Evolutionary conservation across 2,888 invertebrate species (phyloP).

Genomic region (Parnassius mnemosyne): DNA sequence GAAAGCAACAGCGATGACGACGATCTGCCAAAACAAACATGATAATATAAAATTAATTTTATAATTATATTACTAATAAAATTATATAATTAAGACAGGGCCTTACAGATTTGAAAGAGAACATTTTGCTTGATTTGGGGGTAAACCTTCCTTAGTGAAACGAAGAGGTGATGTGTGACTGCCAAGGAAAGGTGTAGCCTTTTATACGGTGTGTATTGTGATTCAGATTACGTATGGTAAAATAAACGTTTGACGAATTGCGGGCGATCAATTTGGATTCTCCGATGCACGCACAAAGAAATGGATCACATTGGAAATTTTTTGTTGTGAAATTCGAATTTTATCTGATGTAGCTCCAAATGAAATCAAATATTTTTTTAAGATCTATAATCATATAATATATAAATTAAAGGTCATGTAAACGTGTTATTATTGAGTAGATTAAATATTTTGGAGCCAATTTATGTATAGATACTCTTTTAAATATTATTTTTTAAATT

Average conservation of each 20-base stretch:
- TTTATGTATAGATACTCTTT: too few species aligned
- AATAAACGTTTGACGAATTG: constrained; percentile 70
- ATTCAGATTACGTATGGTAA: constrained; percentile 67
- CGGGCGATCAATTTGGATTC: constrained; percentile 72
- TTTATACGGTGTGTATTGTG: constrained; percentile 71
- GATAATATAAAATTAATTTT: background rate
- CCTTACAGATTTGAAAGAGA: constrained; percentile 75
- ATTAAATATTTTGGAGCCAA: too few species aligned
- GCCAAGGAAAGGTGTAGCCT: constrained; percentile 56
- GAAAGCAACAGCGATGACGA: constrained; percentile 64
- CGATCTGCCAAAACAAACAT: constrained; percentile 55
- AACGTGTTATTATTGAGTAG: too few species aligned
- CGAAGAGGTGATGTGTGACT: constrained; percentile 68
- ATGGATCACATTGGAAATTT: constrained; percentile 73
- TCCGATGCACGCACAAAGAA: constrained; percentile 63
- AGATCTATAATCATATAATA: too few species aligned
- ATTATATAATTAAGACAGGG: constrained; percentile 18
- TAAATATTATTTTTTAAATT: too few species aligned
- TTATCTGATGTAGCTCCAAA: background rate
- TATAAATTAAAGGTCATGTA: too few species aligned
- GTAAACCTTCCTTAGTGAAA: constrained; percentile 70
- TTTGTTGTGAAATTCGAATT: constrained; percentile 32
- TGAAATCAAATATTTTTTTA: background rate
- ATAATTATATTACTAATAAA: constrained; percentile 3
- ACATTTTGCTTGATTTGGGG: constrained; percentile 68